phyloP scores from a whole-genome alignment of 2,113 vertebrate species.

The Triplophysa tibetana region DNA sequence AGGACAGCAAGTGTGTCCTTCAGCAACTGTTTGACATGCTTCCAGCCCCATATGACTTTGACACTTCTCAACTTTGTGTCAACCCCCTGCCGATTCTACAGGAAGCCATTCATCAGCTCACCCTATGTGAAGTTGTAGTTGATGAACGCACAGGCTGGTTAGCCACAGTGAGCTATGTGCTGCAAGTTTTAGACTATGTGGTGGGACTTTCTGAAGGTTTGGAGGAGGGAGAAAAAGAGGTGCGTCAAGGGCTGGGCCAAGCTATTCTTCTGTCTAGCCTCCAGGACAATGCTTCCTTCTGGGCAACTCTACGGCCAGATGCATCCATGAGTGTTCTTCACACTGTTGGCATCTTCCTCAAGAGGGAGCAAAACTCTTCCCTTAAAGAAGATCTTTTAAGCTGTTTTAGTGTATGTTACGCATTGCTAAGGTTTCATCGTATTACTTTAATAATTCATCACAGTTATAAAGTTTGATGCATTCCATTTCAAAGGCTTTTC shows the following conservation, averaged over 20 bases:
- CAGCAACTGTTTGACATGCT: slow-evolving; percentile 81
- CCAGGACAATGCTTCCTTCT: slow-evolving; percentile 84
- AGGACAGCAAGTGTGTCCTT: slow-evolving; percentile 75
- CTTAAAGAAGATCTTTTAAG: slow-evolving; percentile 82
- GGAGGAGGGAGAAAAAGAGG: slow-evolving; percentile 77
- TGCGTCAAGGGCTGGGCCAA: slow-evolving; percentile 78
- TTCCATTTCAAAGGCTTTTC: slow-evolving; percentile 19
- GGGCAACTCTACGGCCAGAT: slow-evolving; percentile 75
- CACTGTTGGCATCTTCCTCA: slow-evolving; percentile 80
- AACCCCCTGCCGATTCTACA: slow-evolving; percentile 75
- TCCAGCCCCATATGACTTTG: slow-evolving; percentile 74
- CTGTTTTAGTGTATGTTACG: slow-evolving; percentile 84
- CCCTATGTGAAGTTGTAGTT: slow-evolving; percentile 72
- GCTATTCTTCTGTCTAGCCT: slow-evolving; percentile 88
- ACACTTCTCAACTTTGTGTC: slow-evolving; percentile 78
- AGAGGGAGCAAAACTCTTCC: slow-evolving; percentile 68
- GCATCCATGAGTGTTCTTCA: slow-evolving; percentile 78
- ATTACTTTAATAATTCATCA: not conserved
- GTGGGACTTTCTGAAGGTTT: slow-evolving; percentile 75
- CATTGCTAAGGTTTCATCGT: not conserved
- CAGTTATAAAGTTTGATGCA: not conserved
- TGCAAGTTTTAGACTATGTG: slow-evolving; percentile 80
- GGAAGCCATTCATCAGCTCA: slow-evolving; percentile 76
- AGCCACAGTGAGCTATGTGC: slow-evolving; percentile 74
- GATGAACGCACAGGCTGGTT: slow-evolving; percentile 75